phyloP scores from a whole-genome alignment of 1,140 invertebrate genomes.

The Drosophila fuyamai region DNA sequence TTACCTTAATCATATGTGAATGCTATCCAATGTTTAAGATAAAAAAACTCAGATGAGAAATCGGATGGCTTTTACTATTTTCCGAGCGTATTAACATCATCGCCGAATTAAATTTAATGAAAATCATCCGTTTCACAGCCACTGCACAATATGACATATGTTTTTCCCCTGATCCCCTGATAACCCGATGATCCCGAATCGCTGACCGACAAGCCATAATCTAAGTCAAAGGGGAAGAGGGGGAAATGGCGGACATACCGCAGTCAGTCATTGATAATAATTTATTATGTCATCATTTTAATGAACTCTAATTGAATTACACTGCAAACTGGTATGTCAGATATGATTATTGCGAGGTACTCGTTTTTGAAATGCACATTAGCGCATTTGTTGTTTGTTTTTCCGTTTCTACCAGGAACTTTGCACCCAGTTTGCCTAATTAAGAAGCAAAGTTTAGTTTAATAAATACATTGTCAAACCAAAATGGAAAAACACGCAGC shows the following conservation, averaged over 20 bases:
- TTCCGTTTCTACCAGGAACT: not conserved
- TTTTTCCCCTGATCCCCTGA: not conserved
- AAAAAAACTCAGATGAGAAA: too few relatives aligned
- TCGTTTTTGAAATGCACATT: constrained; percentile 16
- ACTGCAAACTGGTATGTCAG: constrained; percentile 39
- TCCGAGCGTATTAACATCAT: not conserved
- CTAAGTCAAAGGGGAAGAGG: not conserved
- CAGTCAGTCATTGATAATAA: constrained; percentile 56
- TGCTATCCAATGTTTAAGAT: too few relatives aligned
- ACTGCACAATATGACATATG: not conserved
- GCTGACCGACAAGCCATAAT: not conserved
- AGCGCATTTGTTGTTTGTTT: constrained; percentile 1
- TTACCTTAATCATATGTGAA: too few relatives aligned
- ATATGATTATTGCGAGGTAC: constrained; percentile 27
- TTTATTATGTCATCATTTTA: constrained; percentile 74
- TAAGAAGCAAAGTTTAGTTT: not conserved
- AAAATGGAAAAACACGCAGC: too few relatives aligned
- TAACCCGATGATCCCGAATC: not conserved
- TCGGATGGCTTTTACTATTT: not conserved
- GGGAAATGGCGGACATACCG: constrained; percentile 1
- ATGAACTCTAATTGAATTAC: constrained; percentile 72
- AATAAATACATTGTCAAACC: not conserved
- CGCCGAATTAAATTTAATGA: constrained; percentile 16
- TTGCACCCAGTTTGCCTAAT: constrained; percentile 4
- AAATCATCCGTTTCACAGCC: constrained; percentile 12